phyloP scores from a whole-genome alignment of 2,888 invertebrate genomes.

The Uloborus plumipes region DNA sequence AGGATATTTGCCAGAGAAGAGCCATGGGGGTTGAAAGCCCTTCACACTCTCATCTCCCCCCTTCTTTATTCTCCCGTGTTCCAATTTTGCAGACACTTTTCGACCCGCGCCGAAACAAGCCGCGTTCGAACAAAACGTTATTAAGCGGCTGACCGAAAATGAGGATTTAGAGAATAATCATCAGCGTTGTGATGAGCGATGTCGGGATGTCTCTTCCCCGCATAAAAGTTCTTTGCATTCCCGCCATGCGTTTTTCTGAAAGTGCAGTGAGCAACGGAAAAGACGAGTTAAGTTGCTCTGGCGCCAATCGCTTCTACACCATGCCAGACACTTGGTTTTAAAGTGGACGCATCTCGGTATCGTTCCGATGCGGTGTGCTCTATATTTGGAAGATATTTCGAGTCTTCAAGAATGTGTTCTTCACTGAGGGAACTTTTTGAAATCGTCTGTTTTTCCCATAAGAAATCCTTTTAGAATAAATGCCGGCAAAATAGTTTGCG shows the following conservation, averaged over 20 bases:
- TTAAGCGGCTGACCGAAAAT: slow-evolving; percentile 40
- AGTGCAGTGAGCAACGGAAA: slow-evolving; percentile 7
- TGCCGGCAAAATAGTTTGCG: too few relatives aligned
- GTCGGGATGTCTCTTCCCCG: slow-evolving; percentile 17
- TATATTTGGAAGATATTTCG: too few relatives aligned
- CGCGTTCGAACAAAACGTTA: slow-evolving; percentile 43
- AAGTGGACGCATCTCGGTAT: slow-evolving; percentile 17
- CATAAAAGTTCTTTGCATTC: slow-evolving; percentile 14
- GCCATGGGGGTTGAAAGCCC: slow-evolving; percentile 23
- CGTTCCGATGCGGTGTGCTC: neutral
- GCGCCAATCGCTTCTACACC: slow-evolving; percentile 37
- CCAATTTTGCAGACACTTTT: slow-evolving; percentile 48
- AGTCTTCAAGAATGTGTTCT: too few relatives aligned
- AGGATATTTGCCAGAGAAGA: slow-evolving; percentile 46
- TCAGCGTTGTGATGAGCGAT: neutral
- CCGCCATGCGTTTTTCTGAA: slow-evolving; percentile 14
- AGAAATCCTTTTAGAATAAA: too few relatives aligned
- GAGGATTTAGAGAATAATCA: slow-evolving; percentile 48
- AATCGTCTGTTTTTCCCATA: too few relatives aligned
- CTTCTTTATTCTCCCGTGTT: slow-evolving; percentile 10
- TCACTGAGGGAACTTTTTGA: too few relatives aligned
- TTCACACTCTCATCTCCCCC: slow-evolving; percentile 38
- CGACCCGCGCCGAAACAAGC: slow-evolving; percentile 32
- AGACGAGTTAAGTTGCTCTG: slow-evolving; percentile 32
- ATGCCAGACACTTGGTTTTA: slow-evolving; percentile 13